phyloP scores from a whole-genome alignment of 2,888 invertebrate genomes.

The Colletes collaris region DNA sequence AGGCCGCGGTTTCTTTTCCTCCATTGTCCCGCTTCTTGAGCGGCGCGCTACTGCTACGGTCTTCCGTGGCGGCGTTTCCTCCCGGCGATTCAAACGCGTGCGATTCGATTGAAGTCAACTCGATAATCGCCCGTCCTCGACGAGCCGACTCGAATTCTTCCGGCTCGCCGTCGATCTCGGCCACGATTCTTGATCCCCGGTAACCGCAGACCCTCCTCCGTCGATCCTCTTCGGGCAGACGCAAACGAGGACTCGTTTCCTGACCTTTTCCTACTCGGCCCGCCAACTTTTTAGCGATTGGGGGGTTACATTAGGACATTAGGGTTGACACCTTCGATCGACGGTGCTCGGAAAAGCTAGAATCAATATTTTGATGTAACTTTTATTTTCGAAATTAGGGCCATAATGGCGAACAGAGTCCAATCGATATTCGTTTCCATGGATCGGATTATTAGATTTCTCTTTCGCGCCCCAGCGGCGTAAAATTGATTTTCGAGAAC shows the following conservation, averaged over 20 bases:
- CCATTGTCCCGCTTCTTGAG: background rate
- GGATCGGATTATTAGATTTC: too few relatives aligned
- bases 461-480: background rate
- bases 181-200: constrained; percentile 30
- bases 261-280: too few relatives aligned
- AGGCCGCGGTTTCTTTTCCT: constrained; percentile 34
- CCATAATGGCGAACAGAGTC: too few relatives aligned
- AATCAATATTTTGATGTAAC: too few relatives aligned
- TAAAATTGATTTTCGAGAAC: constrained; percentile 33
- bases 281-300: too few relatives aligned
- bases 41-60: constrained; percentile 58
- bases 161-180: constrained; percentile 38
- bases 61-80: constrained; percentile 61
- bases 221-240: too few relatives aligned
- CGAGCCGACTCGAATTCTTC: constrained; percentile 55
- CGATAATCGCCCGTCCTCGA: constrained; percentile 65
- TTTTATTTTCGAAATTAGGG: too few relatives aligned
- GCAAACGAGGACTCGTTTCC: too few relatives aligned
- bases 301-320: too few relatives aligned
- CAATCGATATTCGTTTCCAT: too few relatives aligned
- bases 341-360: too few relatives aligned
- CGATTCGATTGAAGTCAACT: constrained; percentile 71
- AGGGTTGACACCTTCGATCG: too few relatives aligned
- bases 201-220: background rate
- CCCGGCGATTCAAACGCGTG: constrained; percentile 67